Base-by-base conservation (phyloP, 2,113 vertebrate genomes). In the Oncorhynchus nerka region DNA sequence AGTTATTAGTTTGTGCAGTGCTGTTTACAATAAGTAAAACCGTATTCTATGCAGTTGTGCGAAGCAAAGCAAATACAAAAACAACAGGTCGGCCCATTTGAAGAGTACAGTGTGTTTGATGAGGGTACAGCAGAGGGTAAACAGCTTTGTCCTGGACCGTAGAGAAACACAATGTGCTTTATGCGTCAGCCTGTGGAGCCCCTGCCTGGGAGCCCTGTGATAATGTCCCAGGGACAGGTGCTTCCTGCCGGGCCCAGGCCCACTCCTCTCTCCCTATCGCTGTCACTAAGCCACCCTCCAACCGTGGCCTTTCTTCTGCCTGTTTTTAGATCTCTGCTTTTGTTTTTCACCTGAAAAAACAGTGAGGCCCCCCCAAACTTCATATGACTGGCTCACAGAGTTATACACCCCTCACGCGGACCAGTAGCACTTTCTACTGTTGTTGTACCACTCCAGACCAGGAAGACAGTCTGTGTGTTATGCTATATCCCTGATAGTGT, bases 111-210 rank as follows among this genome's bases (percentile, higher is more conserved):
- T 61, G 83, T 68, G 68, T 49, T 70, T 68, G 85, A 87, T 83
- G 83, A 84, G 83, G 86, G 82, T 3, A 90, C 84, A 86, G 80
- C 65, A 55, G 28, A 81, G 67, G 49, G 83, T 92, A 92, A 93
- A 93, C 89, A 93, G 79, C 85, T 91, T 90, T 90, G 85, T 92
- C 89, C 86, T 84, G 81, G 85, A 70, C 82, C 79, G 81, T 67
- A 77, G 69, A 81, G 77, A 67, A 82, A 83, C 57, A 93, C 93
- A 94, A 92, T 92, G 86, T 87, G 76, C 67, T 73, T 73, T 68
- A 79, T 88, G 77, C 85, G 87, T 90, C 87, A 89, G 79, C 75
- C 77, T 70, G 59, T 80, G 69, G 24, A 79, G 75, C 64, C 79
- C 86, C 75, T 72, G 80, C 80, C 77, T 87, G 75, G 75, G n/a